Percentiles rank a stretch among this genome's conserved stretches.
Evolutionary conservation across 2,797 vertebrate species (phyloP).

Genomic region (Darevskia mixta): DNA sequence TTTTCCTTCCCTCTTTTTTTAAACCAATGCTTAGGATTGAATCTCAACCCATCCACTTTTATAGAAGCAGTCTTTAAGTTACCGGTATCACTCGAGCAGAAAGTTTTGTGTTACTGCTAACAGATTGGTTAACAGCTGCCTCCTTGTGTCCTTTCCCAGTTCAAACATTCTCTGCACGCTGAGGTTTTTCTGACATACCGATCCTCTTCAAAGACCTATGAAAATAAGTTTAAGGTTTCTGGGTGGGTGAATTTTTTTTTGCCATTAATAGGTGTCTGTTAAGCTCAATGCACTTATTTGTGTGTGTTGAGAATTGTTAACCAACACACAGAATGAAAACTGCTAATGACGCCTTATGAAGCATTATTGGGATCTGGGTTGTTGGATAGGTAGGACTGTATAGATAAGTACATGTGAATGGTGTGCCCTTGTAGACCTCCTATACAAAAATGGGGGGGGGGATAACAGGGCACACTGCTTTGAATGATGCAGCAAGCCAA

Average conservation of each 20-base stretch:
- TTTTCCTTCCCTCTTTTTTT: not conserved
- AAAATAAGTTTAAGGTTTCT: conserved; percentile 6
- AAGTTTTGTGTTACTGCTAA: not conserved
- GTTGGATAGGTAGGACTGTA: not conserved
- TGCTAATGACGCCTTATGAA: not conserved
- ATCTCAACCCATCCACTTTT: not conserved
- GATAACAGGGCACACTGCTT: too few relatives aligned
- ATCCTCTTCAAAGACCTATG: not conserved
- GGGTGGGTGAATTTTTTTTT: not conserved
- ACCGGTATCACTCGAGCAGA: conserved; percentile 13
- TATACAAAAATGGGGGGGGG: not conserved
- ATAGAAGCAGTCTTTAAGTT: not conserved
- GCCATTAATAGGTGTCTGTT: not conserved
- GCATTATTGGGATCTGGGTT: not conserved
- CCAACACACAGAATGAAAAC: not conserved
- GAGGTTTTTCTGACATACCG: fast-evolving
- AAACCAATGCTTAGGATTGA: not conserved
- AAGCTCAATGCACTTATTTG: not conserved
- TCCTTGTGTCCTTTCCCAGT: not conserved
- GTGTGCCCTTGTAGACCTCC: not conserved
- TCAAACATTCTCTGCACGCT: not conserved
- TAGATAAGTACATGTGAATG: not conserved
- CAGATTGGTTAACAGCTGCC: conserved; percentile 6
- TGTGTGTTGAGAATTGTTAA: not conserved
- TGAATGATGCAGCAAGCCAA: not conserved